phyloP scores from a whole-genome alignment of 2,888 invertebrate species.

The Tenthredo livida region DNA sequence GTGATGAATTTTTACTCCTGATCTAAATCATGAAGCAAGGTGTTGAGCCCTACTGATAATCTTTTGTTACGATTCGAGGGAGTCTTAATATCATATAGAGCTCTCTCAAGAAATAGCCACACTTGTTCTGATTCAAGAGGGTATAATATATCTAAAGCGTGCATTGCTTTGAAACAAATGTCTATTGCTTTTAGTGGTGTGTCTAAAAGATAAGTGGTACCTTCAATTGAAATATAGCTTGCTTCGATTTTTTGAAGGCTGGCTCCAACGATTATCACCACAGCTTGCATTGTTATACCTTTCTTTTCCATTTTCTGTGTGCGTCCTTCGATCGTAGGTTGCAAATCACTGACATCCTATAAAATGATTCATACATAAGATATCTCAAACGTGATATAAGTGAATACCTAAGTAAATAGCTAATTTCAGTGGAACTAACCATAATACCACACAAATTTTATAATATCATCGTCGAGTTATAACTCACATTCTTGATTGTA shows the following conservation, averaged over 20 bases:
- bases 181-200: constrained; percentile 52
- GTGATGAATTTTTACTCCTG: background rate
- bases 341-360: background rate
- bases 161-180: constrained; percentile 52
- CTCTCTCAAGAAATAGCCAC: constrained; percentile 46
- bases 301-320: background rate
- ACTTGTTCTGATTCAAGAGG: constrained; percentile 39
- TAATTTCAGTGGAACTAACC: background rate
- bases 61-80: background rate
- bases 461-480: background rate
- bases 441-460: background rate
- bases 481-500: background rate
- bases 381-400: background rate
- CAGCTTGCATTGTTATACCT: background rate
- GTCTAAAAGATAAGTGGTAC: background rate
- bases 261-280: background rate
- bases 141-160: no score
- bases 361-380: no score
- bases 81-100: constrained; percentile 17
- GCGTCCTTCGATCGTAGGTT: background rate
- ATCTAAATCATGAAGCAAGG: background rate
- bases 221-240: background rate
- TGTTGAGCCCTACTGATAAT: background rate
- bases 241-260: background rate
- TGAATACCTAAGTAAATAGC: background rate